Evolutionary conservation across 2,113 vertebrate genomes (phyloP), one percentile per base, ranked within the genome.

Genomic region (Pao palembangensis): DNA sequence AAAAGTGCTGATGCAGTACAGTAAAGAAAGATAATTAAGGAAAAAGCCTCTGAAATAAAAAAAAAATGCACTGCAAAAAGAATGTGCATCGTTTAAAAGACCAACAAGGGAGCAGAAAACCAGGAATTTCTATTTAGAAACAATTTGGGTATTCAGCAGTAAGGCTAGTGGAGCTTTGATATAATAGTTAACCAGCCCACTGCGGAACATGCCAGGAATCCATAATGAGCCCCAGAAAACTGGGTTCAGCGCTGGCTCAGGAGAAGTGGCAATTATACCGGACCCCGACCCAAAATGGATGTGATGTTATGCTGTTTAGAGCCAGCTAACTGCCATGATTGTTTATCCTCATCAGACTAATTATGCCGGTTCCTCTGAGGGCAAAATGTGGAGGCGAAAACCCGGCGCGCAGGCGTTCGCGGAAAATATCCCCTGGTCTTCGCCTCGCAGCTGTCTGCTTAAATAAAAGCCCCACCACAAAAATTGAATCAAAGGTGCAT

Each of bases 331-430:
- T 85, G 76, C 76, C 80, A 81, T 16, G 58, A 70, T 69, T 82
- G 78, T 84, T 87, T 86, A 79, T 70, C 62, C 71, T 87, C 78
- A 84, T 75, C 78, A 49, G 56, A 78, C 74, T 87, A 82, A 88
- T 87, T 83, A 78, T 69, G 63, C 64, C 14, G 44, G 34, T 34
- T 53, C 41, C 43, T 66, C 76, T 83, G 42, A 55, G 58, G 63
- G 76, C 62, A 61, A 51, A 75, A 54, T 52, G 55, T 47, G 25
- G 66, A 10, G 60, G 49, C 3, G 31, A 4, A 63, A 69, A 57
- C 0, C 15, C 3, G 31, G 67, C 53, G 64, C 41, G 38, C 48
- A 18, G 58, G 51, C 28, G 4, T 58, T 43, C 31, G 67, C 67
- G 77, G 71, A 67, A 78, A 72, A 76, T 69, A 75, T 64, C 23